Conservation (phyloP, 1,140 invertebrate genomes). For the Sycobia sp. region DNA sequence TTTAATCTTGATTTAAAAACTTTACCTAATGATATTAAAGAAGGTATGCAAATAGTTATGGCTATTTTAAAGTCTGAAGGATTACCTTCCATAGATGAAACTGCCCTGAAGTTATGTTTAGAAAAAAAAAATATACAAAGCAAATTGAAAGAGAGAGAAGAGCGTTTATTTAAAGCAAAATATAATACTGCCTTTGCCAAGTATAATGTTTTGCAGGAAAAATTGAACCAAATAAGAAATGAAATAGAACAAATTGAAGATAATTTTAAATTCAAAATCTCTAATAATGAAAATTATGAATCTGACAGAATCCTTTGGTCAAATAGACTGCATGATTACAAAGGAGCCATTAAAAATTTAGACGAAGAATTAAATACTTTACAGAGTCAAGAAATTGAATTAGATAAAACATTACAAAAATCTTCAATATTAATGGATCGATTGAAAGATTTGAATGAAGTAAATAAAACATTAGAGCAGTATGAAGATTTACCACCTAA, state of each 20-base stretch:
- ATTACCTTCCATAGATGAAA: constrained; percentile 43
- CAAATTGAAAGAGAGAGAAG: constrained; percentile 41
- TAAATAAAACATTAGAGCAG: constrained; percentile 43
- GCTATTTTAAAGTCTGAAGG: constrained; percentile 44
- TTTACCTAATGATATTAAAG: constrained; percentile 43
- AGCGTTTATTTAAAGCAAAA: constrained; percentile 41
- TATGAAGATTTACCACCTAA: constrained; percentile 53
- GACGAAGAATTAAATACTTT: constrained; percentile 41
- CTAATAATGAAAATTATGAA: constrained; percentile 39
- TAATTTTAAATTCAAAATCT: constrained; percentile 30
- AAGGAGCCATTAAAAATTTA: constrained; percentile 41
- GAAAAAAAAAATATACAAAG: constrained; percentile 43
- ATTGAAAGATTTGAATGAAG: constrained; percentile 39
- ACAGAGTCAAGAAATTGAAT: constrained; percentile 41
- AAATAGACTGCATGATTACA: constrained; percentile 48
- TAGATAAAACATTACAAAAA: constrained; percentile 45
- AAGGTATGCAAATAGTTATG: constrained; percentile 42
- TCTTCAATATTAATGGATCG: constrained; percentile 43
- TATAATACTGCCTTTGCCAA: constrained; percentile 45
- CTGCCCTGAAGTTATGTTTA: constrained; percentile 37
- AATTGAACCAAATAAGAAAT: constrained; percentile 39
- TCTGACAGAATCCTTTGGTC: constrained; percentile 41
- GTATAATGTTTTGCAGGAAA: constrained; percentile 42
- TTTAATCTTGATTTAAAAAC: constrained; percentile 42
- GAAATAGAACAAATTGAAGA: constrained; percentile 38